Evolutionary conservation across 2,113 vertebrate species (phyloP).

Genomic region (Centropus unirufus): DNA sequence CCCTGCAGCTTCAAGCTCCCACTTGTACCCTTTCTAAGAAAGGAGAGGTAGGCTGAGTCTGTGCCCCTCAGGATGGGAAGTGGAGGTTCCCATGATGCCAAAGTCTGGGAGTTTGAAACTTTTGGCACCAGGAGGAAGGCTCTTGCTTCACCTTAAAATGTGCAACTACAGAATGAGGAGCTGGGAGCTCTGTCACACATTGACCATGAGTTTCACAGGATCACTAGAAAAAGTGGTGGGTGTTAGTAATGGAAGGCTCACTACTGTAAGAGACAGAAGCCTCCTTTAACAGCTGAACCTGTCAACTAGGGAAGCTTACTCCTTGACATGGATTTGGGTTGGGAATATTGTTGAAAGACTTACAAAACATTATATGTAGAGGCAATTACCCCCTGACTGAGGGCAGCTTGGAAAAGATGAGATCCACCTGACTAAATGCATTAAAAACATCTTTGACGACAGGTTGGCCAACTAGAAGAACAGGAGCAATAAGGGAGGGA

Average conservation of each 20-base stretch:
- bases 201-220: not conserved
- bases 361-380: not conserved
- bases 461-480: not conserved
- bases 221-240: not conserved
- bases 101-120: not conserved
- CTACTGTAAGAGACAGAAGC: not conserved
- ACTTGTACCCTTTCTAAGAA: not conserved
- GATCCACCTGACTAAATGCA: not conserved
- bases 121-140: not conserved
- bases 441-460: not conserved
- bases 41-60: not conserved
- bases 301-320: not conserved
- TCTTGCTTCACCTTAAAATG: not conserved
- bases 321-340: not conserved
- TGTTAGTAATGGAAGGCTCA: not conserved
- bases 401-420: not conserved
- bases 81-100: not conserved
- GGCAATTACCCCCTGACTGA: not conserved
- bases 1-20: not conserved
- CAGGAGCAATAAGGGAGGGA: not conserved
- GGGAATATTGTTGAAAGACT: not conserved
- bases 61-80: not conserved
- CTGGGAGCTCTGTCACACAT: not conserved
- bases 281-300: not conserved
- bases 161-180: not conserved